Percentiles rank a stretch among this genome's conserved stretches.
Conservation (phyloP, 1,140 invertebrate species). For the Lucilia sericata region DNA sequence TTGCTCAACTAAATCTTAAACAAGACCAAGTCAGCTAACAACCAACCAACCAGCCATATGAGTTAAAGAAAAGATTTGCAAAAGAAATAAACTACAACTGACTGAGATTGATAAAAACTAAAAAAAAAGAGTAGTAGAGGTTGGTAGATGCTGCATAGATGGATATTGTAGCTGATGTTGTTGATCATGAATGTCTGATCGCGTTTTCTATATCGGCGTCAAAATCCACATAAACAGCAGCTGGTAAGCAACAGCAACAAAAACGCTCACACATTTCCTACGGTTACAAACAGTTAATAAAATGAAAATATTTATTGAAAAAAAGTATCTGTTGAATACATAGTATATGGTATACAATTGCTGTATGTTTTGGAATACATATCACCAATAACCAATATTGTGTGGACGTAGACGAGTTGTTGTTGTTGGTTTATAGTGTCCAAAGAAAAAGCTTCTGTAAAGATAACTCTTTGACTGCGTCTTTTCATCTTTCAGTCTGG, state of each 20-base stretch:
- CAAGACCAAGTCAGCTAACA: not conserved
- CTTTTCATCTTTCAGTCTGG: not conserved
- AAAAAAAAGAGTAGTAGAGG: too few relatives aligned
- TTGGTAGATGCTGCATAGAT: not conserved
- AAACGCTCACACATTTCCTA: constrained; percentile 39
- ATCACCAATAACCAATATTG: constrained; percentile 1
- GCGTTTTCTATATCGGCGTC: constrained; percentile 42
- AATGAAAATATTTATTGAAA: too few relatives aligned
- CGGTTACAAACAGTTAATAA: not conserved
- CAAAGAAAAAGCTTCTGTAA: constrained; percentile 25
- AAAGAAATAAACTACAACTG: not conserved
- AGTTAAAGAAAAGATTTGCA: constrained; percentile 14
- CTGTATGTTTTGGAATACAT: not conserved
- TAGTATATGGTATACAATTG: too few relatives aligned
- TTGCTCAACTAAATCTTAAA: not conserved
- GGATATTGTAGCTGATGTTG: not conserved
- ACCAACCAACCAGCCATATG: not conserved
- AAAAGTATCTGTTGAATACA: too few relatives aligned
- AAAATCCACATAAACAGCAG: constrained; percentile 32
- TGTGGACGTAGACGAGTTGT: not conserved
- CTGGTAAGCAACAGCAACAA: constrained; percentile 23
- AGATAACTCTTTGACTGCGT: not conserved
- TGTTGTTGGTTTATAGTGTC: constrained; percentile 21
- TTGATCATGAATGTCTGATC: constrained; percentile 39
- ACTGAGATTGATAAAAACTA: not conserved